Evolutionary conservation across 30 jellyfish, hydroid and myxozoan species (phyloP).

Genomic region (Euphysa ruthae): DNA sequence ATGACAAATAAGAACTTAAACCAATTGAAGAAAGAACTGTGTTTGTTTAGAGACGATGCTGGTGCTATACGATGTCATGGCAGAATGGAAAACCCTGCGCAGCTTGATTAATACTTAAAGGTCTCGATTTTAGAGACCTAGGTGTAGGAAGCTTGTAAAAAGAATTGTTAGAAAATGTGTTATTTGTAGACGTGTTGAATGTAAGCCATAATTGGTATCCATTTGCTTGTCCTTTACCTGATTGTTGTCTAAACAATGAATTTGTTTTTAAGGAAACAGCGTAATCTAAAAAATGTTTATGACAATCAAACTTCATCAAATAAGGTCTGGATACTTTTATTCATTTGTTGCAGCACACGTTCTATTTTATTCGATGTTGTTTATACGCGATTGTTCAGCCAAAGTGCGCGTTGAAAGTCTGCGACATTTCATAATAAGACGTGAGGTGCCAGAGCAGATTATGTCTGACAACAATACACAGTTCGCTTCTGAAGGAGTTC

Average conservation of each 20-base stretch:
- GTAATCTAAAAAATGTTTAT: neutral
- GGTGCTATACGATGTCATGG: too few relatives aligned
- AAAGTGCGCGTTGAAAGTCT: conserved; percentile 6
- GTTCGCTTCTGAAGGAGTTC: neutral
- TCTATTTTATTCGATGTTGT: too few relatives aligned
- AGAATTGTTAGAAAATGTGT: conserved; percentile 4
- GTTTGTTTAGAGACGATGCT: too few relatives aligned
- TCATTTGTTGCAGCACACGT: too few relatives aligned
- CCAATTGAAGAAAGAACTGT: too few relatives aligned
- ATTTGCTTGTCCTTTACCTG: conserved; percentile 28
- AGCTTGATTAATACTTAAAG: too few relatives aligned
- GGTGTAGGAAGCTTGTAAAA: conserved; percentile 17
- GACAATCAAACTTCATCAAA: too few relatives aligned
- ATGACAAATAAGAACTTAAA: too few relatives aligned
- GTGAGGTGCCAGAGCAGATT: neutral
- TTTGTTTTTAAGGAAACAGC: conserved; percentile 11
- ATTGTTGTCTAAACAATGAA: conserved; percentile 15
- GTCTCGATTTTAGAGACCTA: conserved; percentile 13
- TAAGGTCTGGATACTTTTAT: conserved; percentile 20
- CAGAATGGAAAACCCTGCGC: too few relatives aligned
- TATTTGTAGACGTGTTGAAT: neutral
- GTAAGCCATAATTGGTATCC: conserved; percentile 17
- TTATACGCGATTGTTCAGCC: neutral
- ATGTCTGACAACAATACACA: conserved; percentile 21
- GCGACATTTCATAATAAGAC: conserved; percentile 6